Evolutionary conservation across 2,797 vertebrate genomes (phyloP).

Genomic region (Dendrocincla tyrannina): DNA sequence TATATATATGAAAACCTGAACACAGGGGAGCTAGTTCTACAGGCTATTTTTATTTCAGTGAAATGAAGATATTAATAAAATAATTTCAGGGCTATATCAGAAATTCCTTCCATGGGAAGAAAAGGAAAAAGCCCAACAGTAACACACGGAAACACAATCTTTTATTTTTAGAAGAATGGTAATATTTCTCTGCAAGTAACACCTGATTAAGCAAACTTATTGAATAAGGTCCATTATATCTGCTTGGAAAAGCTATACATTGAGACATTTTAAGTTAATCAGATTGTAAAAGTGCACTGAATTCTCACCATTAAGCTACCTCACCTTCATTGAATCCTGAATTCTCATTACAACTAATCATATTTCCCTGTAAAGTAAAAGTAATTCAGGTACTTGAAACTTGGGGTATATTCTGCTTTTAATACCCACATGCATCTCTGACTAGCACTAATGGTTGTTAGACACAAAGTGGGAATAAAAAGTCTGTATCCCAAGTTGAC

Average conservation of each 20-base stretch:
- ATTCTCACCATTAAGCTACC: constrained; percentile 48
- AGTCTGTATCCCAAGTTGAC: background rate
- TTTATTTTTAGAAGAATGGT: constrained; percentile 38
- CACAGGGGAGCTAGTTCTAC: background rate
- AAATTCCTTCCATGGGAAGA: background rate
- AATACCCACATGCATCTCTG: background rate
- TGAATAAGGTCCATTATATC: constrained; percentile 63
- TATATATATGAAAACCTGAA: background rate
- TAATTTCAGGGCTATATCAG: background rate
- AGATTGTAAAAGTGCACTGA: constrained; percentile 57
- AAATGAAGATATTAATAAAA: background rate
- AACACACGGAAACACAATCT: background rate
- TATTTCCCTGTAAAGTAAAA: constrained; percentile 53
- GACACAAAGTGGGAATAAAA: background rate
- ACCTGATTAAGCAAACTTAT: constrained; percentile 65
- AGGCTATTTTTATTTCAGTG: background rate
- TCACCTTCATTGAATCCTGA: constrained; percentile 51
- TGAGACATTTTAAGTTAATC: constrained; percentile 64
- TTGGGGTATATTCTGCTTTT: background rate
- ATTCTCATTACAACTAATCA: constrained; percentile 58
- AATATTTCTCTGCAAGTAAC: constrained; percentile 45
- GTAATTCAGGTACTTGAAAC: constrained; percentile 44
- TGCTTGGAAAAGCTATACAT: constrained; percentile 51
- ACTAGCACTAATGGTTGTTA: background rate
- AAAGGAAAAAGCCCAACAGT: background rate